These are phyloP conservation scores for Lordiphosa andalusiaca DNA, from an alignment of 2,888 invertebrate species.

Conservation along the genomic window DNA sequence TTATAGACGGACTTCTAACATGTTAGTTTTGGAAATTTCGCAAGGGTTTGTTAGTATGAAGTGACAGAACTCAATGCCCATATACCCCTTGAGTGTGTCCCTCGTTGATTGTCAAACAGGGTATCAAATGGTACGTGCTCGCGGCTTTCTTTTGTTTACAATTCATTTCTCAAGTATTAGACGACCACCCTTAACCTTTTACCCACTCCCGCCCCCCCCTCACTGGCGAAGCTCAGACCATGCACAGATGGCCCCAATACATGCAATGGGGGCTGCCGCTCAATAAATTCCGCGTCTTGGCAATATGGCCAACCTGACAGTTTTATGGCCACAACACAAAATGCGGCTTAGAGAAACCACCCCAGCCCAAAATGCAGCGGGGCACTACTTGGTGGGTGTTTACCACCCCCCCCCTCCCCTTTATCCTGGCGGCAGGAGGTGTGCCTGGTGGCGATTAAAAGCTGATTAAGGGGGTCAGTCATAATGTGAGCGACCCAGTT, in stretches of 20 bases:
- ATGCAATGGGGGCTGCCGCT: constrained; percentile 37
- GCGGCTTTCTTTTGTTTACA: constrained; percentile 12
- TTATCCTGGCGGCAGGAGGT: constrained; percentile 11
- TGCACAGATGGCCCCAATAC: constrained; percentile 41
- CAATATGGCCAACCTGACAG: constrained; percentile 58
- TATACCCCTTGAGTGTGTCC: too few species aligned
- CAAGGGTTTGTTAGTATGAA: too few species aligned
- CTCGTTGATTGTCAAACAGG: neutral
- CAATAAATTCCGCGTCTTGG: constrained; percentile 58
- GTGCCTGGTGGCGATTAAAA: constrained; percentile 20
- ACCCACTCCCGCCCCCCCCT: neutral
- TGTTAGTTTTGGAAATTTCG: too few species aligned
- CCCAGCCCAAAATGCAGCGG: neutral
- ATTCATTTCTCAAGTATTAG: constrained; percentile 16
- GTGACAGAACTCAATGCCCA: neutral
- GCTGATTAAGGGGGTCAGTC: constrained; percentile 32
- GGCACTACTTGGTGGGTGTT: constrained; percentile 8
- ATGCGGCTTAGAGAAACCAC: constrained; percentile 28
- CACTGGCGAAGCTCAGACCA: neutral
- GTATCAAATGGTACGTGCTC: constrained; percentile 2
- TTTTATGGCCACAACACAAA: constrained; percentile 63
- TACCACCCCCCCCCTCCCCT: too few species aligned
- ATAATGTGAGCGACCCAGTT: constrained; percentile 40
- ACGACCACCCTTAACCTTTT: constrained; percentile 12
- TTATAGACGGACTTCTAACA: too few species aligned